These are phyloP conservation scores for Oceanodroma tethys DNA, from an alignment of 2,113 vertebrate species.

Conservation along the genomic window DNA sequence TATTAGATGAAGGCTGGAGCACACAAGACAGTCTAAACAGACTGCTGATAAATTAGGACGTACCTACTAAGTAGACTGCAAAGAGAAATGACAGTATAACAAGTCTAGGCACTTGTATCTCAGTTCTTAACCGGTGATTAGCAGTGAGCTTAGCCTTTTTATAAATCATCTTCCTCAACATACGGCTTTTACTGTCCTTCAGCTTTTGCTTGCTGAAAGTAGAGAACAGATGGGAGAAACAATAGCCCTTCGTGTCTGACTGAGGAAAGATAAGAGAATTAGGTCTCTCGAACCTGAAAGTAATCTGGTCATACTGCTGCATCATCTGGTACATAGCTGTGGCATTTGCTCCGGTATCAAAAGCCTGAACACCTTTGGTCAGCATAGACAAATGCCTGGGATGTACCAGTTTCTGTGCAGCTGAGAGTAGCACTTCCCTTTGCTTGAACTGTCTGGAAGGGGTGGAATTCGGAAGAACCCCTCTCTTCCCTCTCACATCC, in stretches of 20 bases:
- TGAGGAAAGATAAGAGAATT: not conserved
- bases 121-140: not conserved
- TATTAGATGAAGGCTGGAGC: conserved; percentile 5
- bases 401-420: not conserved
- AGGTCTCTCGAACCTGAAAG: not conserved
- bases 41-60: not conserved
- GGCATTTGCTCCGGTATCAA: not conserved
- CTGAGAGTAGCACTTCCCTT: not conserved
- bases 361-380: not conserved
- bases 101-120: not conserved
- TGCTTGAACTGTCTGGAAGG: not conserved
- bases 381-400: not conserved
- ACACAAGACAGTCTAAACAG: conserved; percentile 25
- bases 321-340: rapidly evolving
- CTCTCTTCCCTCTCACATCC: not conserved
- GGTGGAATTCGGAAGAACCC: not conserved
- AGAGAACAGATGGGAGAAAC: not conserved
- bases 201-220: not conserved
- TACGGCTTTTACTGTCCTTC: not conserved
- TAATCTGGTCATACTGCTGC: not conserved
- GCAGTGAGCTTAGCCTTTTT: not conserved
- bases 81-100: not conserved
- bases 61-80: not conserved
- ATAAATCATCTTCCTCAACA: not conserved
- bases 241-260: not conserved